Conservation (phyloP, 2,797 vertebrate species). For the Apogon talboti region DNA sequence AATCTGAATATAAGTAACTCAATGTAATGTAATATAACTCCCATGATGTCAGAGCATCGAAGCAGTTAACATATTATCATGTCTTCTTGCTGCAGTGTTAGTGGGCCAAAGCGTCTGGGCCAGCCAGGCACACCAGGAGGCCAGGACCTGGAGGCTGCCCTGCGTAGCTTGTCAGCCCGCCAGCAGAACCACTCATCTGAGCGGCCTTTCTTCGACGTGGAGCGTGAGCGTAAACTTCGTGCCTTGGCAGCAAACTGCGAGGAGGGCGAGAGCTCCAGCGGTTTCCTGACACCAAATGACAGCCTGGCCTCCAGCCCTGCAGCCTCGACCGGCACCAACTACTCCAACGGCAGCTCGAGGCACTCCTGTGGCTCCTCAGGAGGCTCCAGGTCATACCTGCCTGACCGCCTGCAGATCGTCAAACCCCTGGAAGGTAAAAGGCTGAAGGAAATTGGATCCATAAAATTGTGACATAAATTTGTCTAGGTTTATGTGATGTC, state of each 20-base stretch:
- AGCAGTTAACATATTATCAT: background rate
- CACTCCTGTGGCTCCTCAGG: conserved; percentile 85
- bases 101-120: conserved; percentile 78
- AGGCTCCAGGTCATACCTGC: conserved; percentile 86
- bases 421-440: conserved; percentile 90
- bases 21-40: background rate
- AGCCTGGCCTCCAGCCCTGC: conserved; percentile 77
- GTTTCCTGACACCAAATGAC: conserved; percentile 87
- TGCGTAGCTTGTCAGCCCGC: conserved; percentile 85
- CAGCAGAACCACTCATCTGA: conserved; percentile 85
- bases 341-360: conserved; percentile 86
- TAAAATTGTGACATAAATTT: too few species aligned
- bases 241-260: conserved; percentile 76
- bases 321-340: conserved; percentile 86
- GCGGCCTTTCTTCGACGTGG: conserved; percentile 87
- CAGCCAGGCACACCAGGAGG: conserved; percentile 83
- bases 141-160: conserved; percentile 87
- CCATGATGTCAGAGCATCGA: background rate
- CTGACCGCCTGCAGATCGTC: conserved; percentile 90
- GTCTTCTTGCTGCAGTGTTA: conserved; percentile 24
- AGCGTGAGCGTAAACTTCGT: conserved; percentile 83
- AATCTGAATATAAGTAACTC: background rate
- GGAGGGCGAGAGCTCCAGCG: conserved; percentile 81
- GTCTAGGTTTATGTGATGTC: too few species aligned
- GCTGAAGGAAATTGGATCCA: background rate